Conservation (phyloP, 1,140 invertebrate species). For the Tetragonula clypearis region DNA sequence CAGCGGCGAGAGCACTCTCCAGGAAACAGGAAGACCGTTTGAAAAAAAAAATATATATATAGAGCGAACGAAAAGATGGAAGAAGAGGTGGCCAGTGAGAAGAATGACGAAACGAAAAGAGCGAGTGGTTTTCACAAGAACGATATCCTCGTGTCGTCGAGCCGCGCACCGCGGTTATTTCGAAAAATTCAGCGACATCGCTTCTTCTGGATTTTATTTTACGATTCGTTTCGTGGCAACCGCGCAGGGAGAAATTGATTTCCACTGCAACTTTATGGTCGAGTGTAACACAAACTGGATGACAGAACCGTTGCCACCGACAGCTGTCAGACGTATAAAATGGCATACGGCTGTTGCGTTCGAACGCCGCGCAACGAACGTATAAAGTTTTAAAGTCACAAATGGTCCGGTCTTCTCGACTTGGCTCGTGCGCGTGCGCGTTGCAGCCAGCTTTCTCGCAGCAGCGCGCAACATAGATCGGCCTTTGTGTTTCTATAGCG, state of each 20-base stretch:
- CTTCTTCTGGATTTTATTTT: constrained; percentile 37
- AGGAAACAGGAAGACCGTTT: neutral
- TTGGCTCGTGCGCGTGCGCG: too few relatives aligned
- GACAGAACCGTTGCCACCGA: constrained; percentile 27
- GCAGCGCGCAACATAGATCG: neutral
- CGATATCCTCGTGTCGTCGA: neutral
- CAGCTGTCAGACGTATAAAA: constrained; percentile 43
- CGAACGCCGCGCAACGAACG: neutral
- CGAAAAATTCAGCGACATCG: constrained; percentile 22
- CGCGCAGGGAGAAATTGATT: constrained; percentile 21
- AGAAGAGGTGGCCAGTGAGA: neutral
- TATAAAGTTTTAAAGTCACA: constrained; percentile 25
- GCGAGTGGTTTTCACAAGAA: neutral
- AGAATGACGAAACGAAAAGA: constrained; percentile 12
- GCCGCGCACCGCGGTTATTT: neutral
- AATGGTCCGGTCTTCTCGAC: neutral
- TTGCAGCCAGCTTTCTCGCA: neutral
- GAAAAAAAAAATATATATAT: neutral
- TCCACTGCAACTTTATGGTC: constrained; percentile 29
- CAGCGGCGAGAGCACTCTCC: neutral
- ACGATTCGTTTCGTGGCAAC: constrained; percentile 17
- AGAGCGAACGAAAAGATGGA: neutral
- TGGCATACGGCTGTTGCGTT: constrained; percentile 4
- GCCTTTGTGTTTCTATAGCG: neutral
- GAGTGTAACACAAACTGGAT: constrained; percentile 33